Evolutionary conservation across 1,140 invertebrate genomes (phyloP), one percentile per base, ranked within the genome.

Genomic region (Maniola jurtina): DNA sequence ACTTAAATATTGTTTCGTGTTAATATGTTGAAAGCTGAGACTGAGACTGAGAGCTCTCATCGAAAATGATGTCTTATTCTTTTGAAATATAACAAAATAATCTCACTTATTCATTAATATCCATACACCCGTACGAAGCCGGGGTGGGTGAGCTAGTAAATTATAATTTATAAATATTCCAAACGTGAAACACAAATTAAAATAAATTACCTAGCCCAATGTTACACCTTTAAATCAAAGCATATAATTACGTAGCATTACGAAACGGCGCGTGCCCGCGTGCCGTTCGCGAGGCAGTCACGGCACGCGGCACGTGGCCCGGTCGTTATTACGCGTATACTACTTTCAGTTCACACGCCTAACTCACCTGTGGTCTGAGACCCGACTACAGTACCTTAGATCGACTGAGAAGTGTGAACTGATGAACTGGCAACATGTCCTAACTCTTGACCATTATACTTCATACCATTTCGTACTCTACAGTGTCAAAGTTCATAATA

Each of bases 221-320:
- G 48, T 60, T 60, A 55, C 64, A 56, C 48, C 57, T 66, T 45
- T 55, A 36, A 54, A 61, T 66, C 61, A 38, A 38, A 59, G 66
- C 33, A 68, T 68, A 68, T 68, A 68, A 68, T 68, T 68, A 68
- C 36, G 47, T 57, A 50, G 42, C 61, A 57, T 67, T 67, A 62
- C 35, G 16, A 35, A 25, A 55, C 38, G 25, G 54, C 38, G 47
- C 55, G 36, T 34, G n/a, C 55, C 61, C 50, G 65, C 59, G 65
- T 56, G 34, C 58, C 40, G 11, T 67, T 67, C 52, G 54, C 48
- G 59, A 60, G 59, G 55, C 59, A 58, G 42, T 57, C 42, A 48
- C 1, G 60, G 59, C 65, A 62, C 65, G 60, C 52, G 66, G 50
- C 66, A 55, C 54, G 54, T 55, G 25, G 56, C 55, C 36, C 50